A percentile compares a stretch with the other conserved stretches of the same genome.
Evolutionary conservation across 2,797 vertebrate genomes (phyloP).

Genomic region (Microchirus variegatus): DNA sequence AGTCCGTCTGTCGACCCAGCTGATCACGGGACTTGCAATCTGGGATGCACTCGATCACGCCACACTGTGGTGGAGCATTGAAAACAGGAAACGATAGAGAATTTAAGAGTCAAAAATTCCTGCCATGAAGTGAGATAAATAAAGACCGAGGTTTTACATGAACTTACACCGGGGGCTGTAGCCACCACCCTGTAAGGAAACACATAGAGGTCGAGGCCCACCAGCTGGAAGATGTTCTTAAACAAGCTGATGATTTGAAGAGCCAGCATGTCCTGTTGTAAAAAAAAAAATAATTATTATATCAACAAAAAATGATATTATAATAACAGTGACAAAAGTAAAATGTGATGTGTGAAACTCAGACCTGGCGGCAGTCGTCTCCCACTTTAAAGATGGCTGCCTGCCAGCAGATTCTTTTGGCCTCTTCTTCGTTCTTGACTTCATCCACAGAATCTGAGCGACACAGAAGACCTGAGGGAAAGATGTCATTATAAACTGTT

Average conservation of each 20-base stretch:
- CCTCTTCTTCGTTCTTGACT: conserved; percentile 78
- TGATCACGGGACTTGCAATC: conserved; percentile 97
- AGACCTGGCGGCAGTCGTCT: conserved; percentile 95
- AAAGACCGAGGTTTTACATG: background rate
- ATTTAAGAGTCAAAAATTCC: background rate
- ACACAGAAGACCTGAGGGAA: conserved; percentile 86
- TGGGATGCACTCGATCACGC: conserved; percentile 97
- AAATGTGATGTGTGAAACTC: background rate
- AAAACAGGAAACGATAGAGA: background rate
- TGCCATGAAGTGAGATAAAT: background rate
- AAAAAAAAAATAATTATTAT: background rate
- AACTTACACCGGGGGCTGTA: conserved; percentile 93
- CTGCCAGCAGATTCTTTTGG: conserved; percentile 91
- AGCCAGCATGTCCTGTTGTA: conserved; percentile 92
- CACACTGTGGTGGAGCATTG: conserved; percentile 78
- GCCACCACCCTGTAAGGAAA: conserved; percentile 97
- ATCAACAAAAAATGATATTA: background rate
- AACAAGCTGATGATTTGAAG: conserved; percentile 97
- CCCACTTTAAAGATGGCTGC: conserved; percentile 99
- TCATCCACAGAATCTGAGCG: conserved; percentile 85
- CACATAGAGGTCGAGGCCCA: conserved; percentile 95
- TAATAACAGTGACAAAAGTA: background rate
- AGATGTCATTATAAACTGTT: background rate
- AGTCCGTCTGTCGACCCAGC: conserved; percentile 95
- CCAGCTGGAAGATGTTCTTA: conserved; percentile 97